phyloP scores from a whole-genome alignment of 2,888 invertebrate species.

The Balanococcus diminutus region DNA sequence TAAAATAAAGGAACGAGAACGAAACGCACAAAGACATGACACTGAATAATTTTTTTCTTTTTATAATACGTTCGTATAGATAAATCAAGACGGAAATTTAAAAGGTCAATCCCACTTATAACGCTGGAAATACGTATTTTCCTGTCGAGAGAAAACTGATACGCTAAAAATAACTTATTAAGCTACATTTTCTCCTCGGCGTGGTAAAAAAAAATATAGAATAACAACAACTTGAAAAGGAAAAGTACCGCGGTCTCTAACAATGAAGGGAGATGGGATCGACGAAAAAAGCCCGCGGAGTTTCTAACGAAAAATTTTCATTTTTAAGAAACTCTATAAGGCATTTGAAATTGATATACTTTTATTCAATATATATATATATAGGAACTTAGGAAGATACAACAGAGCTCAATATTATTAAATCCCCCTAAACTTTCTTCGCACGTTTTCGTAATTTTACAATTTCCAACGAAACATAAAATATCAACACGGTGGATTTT shows the following conservation, averaged over 20 bases:
- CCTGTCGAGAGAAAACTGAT: background rate
- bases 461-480: background rate
- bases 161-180: background rate
- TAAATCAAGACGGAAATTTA: background rate
- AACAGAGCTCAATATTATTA: background rate
- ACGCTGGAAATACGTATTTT: background rate
- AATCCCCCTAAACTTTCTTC: background rate
- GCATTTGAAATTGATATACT: background rate
- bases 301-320: background rate
- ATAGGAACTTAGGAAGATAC: background rate
- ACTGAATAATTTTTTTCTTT: background rate
- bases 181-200: background rate
- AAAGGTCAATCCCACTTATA: background rate
- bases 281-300: background rate
- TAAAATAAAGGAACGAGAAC: background rate
- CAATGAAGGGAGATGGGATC: no score
- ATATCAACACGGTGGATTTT: background rate
- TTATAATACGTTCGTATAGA: background rate
- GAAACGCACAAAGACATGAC: background rate
- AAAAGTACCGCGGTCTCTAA: no score
- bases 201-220: background rate
- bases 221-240: no score
- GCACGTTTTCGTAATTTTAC: background rate
- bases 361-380: background rate
- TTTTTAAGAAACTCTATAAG: background rate